Conservation (phyloP, 1,140 invertebrate species). For the Apis florea region DNA sequence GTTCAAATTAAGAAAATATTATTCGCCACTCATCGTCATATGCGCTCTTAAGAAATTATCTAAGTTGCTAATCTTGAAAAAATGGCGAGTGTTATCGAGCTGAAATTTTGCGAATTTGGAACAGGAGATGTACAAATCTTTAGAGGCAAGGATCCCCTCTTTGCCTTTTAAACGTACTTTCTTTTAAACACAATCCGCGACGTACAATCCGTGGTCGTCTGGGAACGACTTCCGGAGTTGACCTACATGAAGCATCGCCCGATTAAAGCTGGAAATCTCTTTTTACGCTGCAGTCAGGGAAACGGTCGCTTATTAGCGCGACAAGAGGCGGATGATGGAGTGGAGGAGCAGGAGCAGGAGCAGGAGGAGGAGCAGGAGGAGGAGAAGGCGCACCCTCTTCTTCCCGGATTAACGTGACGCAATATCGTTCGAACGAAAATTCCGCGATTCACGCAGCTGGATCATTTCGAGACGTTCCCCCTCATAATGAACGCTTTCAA, state of each 20-base stretch:
- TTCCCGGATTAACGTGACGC: conserved; percentile 31
- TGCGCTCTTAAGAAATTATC: no score
- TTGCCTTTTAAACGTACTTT: no score
- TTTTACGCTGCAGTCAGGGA: neutral
- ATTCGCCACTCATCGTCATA: no score
- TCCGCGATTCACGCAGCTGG: neutral
- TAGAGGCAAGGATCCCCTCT: no score
- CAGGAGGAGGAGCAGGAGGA: neutral
- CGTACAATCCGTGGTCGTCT: no score
- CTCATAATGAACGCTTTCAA: neutral
- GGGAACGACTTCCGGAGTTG: neutral
- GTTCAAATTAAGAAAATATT: no score
- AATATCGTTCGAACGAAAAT: conserved; percentile 30
- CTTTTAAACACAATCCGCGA: conserved; percentile 11
- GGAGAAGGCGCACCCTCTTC: neutral
- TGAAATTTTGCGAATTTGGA: no score
- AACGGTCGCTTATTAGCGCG: neutral
- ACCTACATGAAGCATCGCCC: conserved; percentile 19
- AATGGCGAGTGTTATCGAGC: no score
- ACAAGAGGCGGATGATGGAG: neutral
- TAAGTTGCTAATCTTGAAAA: no score
- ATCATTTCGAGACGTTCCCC: neutral
- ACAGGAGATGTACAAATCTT: no score
- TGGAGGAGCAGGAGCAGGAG: no score
- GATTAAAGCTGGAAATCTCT: conserved; percentile 16